Base-by-base conservation (phyloP, 2,888 invertebrate species). In the Amitus sp. region DNA sequence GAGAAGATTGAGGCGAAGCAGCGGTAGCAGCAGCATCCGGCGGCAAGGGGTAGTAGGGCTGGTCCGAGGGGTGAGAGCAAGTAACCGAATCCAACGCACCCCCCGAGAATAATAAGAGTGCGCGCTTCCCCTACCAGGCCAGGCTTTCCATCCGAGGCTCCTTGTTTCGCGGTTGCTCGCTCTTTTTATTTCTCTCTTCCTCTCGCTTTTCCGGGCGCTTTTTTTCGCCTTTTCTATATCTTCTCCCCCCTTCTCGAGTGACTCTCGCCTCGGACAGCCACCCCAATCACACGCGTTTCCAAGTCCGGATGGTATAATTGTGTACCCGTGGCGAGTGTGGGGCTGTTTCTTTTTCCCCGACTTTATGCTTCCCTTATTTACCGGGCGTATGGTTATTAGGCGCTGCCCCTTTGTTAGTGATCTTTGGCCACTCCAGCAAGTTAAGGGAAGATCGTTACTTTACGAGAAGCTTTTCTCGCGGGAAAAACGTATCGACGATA, bases 71-170 rank as follows among this genome's bases (percentile, higher is more conserved):
- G 67, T 73, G 77, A 71, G 71, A 73, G 74, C 78, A 76, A 80
- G 80, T 80, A 79, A 80, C 79, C 79, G 79, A 80, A 79, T 79
- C 79, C 77, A 74, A n/a, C 75, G 75, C 76, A 77, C 76, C 76
- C 75, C 77, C 72, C 72, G 71, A 74, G 65, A 69, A 69, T 70
- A 74, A 73, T 76, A 76, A 76, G 72, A 72, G 69, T 69, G 71
- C 73, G 72, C 72, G 65, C 49, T 55, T 65, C 57, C 58, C 60
- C 51, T 30, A 46, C 50, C 56, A n/a, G n/a, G n/a, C n/a, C n/a
- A n/a, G n/a, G n/a, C n/a, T n/a, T n/a, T n/a, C n/a, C n/a, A n/a
- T n/a, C n/a, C n/a, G n/a, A n/a, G n/a, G 54, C 49, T 43, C 55
- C 55, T 54, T 45, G 49, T 62, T 52, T 47, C 59, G 45, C 45